Conservation (phyloP, 2,113 vertebrate genomes). For the Osmerus mordax region DNA sequence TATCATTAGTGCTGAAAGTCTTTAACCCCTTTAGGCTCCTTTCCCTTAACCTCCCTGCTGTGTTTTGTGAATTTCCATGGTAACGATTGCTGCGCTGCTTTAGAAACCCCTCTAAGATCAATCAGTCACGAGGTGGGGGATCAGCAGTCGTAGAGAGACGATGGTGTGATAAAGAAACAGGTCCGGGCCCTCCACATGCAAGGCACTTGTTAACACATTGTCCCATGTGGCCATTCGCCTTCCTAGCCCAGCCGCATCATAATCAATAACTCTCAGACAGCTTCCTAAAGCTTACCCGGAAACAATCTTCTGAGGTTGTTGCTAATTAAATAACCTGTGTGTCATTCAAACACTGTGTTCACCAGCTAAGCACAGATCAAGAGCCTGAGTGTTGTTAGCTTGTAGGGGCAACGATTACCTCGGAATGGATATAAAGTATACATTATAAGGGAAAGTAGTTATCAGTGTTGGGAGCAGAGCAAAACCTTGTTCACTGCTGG, state of each 20-base stretch:
- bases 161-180: background rate
- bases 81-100: conserved; percentile 16
- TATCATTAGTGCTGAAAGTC: conserved; percentile 36
- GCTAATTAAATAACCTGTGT: background rate
- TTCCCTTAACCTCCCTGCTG: conserved; percentile 24
- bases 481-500: background rate
- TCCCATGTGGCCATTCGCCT: background rate
- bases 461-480: background rate
- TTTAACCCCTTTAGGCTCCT: conserved; percentile 38
- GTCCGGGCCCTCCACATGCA: background rate
- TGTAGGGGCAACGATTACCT: background rate
- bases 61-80: conserved; percentile 29
- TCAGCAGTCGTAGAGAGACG: background rate
- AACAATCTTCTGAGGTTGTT: background rate
- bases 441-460: background rate
- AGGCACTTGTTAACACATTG: background rate
- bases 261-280: background rate
- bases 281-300: background rate
- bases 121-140: background rate
- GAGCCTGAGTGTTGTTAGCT: background rate
- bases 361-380: background rate
- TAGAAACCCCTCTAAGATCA: conserved; percentile 10
- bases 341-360: background rate
- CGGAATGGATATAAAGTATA: background rate
- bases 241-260: background rate